A percentile compares a stretch with the other conserved stretches of the same genome.
These are phyloP conservation scores for Oncorhynchus mykiss DNA, from an alignment of 2,113 vertebrate genomes.

Conservation along the genomic window DNA sequence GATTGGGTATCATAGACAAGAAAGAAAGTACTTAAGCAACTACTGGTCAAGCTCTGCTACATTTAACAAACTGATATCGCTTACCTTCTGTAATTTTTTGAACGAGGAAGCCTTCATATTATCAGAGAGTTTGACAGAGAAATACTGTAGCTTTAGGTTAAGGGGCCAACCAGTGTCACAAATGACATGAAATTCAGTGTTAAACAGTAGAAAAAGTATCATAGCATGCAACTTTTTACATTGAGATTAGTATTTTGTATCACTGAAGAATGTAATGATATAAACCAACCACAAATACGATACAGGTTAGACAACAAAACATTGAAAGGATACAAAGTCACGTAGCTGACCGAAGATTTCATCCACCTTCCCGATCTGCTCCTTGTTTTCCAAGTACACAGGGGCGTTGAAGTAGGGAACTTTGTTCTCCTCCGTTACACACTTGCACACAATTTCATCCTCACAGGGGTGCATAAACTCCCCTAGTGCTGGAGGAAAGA, in stretches of 20 bases:
- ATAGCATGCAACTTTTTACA: no score
- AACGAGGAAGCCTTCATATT: conserved; percentile 98
- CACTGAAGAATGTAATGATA: not conserved
- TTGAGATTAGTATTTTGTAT: no score
- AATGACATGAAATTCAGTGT: no score
- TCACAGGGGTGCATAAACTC: conserved; percentile 97
- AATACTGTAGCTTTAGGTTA: conserved; percentile 84
- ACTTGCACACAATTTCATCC: conserved; percentile 95
- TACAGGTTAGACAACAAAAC: not conserved
- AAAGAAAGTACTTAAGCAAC: no score
- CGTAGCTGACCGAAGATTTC: conserved; percentile 97
- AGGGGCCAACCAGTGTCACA: conserved; percentile 57
- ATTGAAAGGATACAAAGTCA: conserved; percentile 94
- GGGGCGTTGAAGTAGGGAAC: conserved; percentile 98
- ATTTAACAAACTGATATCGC: conserved; percentile 1
- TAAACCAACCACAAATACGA: not conserved
- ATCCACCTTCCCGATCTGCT: conserved; percentile 97
- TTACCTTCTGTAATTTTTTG: conserved; percentile 96
- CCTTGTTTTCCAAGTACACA: conserved; percentile 96
- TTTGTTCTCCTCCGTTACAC: conserved; percentile 91
- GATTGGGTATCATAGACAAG: no score
- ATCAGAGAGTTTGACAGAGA: conserved; percentile 96
- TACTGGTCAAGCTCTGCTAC: not conserved
- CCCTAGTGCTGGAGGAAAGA: conserved; percentile 77
- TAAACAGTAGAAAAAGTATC: no score